Conservation (phyloP, 2,797 vertebrate species). For the Ptychobarbus kaznakovi region DNA sequence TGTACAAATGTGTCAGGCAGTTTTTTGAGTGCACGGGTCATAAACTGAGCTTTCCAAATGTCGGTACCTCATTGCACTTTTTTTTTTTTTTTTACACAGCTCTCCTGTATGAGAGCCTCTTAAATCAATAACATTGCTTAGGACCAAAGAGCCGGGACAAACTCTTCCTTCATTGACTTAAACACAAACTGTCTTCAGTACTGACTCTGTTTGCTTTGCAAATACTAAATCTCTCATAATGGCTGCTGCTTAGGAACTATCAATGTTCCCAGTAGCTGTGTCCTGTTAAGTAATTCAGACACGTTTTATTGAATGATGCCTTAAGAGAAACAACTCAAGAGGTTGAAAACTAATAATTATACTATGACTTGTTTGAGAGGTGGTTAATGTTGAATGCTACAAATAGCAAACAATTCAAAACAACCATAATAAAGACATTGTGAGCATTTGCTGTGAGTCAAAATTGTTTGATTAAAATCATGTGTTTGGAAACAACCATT, state of each 20-base stretch:
- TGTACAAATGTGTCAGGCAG: background rate
- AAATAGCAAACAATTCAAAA: background rate
- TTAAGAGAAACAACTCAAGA: background rate
- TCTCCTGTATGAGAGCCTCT: conserved; percentile 1
- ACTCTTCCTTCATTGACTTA: conserved; percentile 17
- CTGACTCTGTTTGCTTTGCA: conserved; percentile 43
- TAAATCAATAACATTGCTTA: conserved; percentile 28
- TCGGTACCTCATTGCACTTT: background rate
- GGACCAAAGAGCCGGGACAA: conserved; percentile 17
- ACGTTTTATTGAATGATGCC: background rate
- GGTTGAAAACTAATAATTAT: background rate
- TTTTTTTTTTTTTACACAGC: conserved; percentile 6
- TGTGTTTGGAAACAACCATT: conserved; percentile 51
- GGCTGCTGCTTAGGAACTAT: background rate
- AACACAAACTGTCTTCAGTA: background rate
- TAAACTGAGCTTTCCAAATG: conserved; percentile 3
- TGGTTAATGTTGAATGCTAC: background rate
- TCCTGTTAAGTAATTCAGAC: background rate
- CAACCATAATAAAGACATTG: conserved; percentile 51
- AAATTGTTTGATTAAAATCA: conserved; percentile 65
- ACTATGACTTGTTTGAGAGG: conserved; percentile 30
- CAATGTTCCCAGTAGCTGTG: background rate
- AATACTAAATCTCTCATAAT: conserved; percentile 3
- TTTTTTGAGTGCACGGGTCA: background rate
- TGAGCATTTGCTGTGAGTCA: conserved; percentile 60